Percentiles rank a stretch among this genome's conserved stretches.
These are phyloP conservation scores for Platyrinchus mystaceus DNA, from an alignment of 2,797 vertebrate species.

Conservation along the genomic window DNA sequence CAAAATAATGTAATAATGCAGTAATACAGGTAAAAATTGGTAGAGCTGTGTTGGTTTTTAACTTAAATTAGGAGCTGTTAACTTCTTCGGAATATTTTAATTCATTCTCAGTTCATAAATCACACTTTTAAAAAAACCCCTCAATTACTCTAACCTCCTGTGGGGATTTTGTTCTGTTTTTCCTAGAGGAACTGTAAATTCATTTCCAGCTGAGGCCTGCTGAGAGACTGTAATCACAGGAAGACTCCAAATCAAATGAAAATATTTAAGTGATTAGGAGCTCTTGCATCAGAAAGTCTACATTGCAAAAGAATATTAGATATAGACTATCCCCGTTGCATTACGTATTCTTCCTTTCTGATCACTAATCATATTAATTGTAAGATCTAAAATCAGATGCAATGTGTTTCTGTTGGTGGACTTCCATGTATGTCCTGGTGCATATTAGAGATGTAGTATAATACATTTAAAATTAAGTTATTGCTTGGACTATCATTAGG, in stretches of 20 bases:
- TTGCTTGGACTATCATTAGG: not conserved
- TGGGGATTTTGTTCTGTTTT: slow-evolving; percentile 12
- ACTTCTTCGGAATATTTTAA: not conserved
- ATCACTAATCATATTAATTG: not conserved
- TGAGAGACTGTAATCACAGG: not conserved
- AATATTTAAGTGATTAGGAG: not conserved
- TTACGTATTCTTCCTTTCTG: not conserved
- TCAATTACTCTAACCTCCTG: not conserved
- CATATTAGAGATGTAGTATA: not conserved
- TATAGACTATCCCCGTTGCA: not conserved
- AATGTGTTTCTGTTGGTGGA: not conserved
- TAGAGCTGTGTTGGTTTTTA: not conserved
- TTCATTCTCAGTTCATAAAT: not conserved
- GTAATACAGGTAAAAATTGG: not conserved
- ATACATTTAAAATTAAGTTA: not conserved
- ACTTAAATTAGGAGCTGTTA: not conserved
- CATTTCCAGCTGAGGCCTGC: not conserved
- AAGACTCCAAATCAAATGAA: not conserved
- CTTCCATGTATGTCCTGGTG: not conserved
- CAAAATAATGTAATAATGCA: not conserved
- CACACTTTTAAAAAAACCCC: not conserved
- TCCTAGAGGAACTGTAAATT: not conserved
- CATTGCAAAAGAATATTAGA: not conserved
- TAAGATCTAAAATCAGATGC: not conserved
- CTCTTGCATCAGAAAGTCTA: not conserved